phyloP scores from a whole-genome alignment of 2,888 invertebrate species.

The Andrena chrysosceles region DNA sequence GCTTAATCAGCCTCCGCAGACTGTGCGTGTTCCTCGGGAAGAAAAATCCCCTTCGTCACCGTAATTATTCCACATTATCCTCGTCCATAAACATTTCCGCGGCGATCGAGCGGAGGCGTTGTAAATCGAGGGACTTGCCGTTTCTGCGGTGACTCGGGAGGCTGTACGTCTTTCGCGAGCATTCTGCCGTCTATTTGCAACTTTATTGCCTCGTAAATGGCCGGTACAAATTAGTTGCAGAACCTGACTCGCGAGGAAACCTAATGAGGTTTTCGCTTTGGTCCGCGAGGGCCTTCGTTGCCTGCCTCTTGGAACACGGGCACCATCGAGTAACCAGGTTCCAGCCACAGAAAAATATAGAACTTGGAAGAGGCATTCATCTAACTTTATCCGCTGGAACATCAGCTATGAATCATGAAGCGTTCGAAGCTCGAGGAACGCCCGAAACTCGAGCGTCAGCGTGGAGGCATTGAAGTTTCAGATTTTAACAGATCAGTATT shows the following conservation, averaged over 20 bases:
- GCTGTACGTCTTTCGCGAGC: conserved; percentile 4
- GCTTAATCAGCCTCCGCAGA: conserved; percentile 46
- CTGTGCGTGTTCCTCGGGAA: not conserved
- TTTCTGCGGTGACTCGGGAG: conserved; percentile 15
- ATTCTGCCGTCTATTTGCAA: conserved; percentile 27
- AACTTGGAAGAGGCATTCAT: no score
- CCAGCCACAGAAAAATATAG: not conserved
- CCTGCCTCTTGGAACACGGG: not conserved
- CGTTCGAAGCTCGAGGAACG: no score
- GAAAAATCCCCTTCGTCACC: conserved; percentile 12
- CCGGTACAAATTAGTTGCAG: conserved; percentile 35
- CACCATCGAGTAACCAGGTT: not conserved
- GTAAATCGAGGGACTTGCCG: conserved; percentile 30
- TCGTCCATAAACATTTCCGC: conserved; percentile 30
- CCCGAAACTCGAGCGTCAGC: no score
- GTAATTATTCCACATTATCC: conserved; percentile 37
- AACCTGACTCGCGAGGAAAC: conserved; percentile 34
- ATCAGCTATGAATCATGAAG: no score
- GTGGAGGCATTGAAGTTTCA: no score
- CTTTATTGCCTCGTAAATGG: conserved; percentile 28
- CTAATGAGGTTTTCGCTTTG: conserved; percentile 4
- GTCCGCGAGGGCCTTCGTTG: not conserved
- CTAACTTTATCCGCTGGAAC: no score
- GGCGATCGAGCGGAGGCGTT: conserved; percentile 11
- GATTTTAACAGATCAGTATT: no score